Conservation (phyloP, 2,113 vertebrate genomes). For the western clawed frog (Xenopus tropicalis) region DNA sequence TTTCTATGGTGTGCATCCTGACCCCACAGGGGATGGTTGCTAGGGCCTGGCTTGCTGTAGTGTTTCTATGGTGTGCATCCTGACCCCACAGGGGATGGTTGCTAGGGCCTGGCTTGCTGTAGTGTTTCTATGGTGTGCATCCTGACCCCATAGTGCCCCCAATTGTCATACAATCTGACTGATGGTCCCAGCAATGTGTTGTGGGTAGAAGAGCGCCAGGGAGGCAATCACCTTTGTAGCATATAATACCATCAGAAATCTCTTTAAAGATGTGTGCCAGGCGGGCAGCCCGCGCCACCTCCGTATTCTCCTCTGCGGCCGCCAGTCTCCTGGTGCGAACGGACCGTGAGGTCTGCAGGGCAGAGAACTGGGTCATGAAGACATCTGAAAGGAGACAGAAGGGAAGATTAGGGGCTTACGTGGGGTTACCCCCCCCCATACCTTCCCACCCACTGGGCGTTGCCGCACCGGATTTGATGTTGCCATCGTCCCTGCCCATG, state of each 20-base stretch:
- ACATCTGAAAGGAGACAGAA: conserved; percentile 73
- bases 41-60: too few relatives aligned
- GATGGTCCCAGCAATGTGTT: too few relatives aligned
- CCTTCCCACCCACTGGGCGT: not conserved
- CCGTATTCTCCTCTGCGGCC: conserved; percentile 91
- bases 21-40: too few relatives aligned
- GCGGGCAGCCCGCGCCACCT: conserved; percentile 92
- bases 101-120: too few relatives aligned
- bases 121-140: too few relatives aligned
- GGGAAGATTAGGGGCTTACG: not conserved
- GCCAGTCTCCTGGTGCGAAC: conserved; percentile 90
- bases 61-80: too few relatives aligned
- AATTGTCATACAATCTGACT: too few relatives aligned
- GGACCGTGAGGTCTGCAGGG: conserved; percentile 91
- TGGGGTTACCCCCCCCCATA: not conserved
- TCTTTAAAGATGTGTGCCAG: conserved; percentile 98
- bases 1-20: too few relatives aligned
- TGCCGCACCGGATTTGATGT: conserved; percentile 91
- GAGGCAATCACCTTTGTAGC: conserved; percentile 81
- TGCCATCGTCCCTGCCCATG: conserved; percentile 91
- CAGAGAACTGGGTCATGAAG: conserved; percentile 98
- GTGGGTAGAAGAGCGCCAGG: too few relatives aligned
- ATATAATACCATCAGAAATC: conserved; percentile 94
- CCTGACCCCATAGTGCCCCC: too few relatives aligned
- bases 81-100: too few relatives aligned